Conservation (phyloP, 2,797 vertebrate genomes). For the Liparis tanakae region DNA sequence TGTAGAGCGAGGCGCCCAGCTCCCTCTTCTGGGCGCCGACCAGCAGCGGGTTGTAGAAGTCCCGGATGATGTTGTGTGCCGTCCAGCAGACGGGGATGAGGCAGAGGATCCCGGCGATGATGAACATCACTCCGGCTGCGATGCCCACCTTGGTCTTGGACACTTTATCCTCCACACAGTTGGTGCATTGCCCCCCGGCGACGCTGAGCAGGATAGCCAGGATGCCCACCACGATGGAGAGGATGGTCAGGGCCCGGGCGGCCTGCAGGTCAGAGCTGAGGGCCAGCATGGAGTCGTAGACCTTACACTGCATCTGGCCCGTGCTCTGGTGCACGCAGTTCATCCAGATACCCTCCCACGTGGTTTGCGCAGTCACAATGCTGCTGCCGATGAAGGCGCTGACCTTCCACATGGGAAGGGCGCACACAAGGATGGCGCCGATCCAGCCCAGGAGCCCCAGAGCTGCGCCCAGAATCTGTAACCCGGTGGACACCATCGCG, state of each 20-base stretch:
- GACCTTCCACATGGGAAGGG: slow-evolving; percentile 94
- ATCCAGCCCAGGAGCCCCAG: slow-evolving; percentile 93
- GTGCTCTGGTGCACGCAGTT: slow-evolving; percentile 95
- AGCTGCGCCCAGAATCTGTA: slow-evolving; percentile 91
- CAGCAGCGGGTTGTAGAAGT: slow-evolving; percentile 93
- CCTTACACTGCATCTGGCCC: slow-evolving; percentile 97
- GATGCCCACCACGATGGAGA: slow-evolving; percentile 87
- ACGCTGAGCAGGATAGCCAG: slow-evolving; percentile 88
- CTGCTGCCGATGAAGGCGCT: slow-evolving; percentile 92
- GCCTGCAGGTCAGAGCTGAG: slow-evolving; percentile 92
- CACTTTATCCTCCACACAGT: slow-evolving; percentile 86
- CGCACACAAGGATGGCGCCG: slow-evolving; percentile 87
- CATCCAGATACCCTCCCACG: slow-evolving; percentile 98
- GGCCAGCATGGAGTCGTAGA: slow-evolving; percentile 94
- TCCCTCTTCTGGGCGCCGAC: slow-evolving; percentile 87
- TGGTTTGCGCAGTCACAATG: slow-evolving; percentile 90
- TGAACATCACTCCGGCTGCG: slow-evolving; percentile 84
- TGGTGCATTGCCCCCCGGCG: slow-evolving; percentile 93
- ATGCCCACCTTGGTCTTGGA: slow-evolving; percentile 89
- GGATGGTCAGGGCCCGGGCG: slow-evolving; percentile 87
- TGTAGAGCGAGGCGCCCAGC: slow-evolving; percentile 89
- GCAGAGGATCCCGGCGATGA: slow-evolving; percentile 83
- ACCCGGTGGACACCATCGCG: slow-evolving; percentile 91
- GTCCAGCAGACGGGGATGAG: slow-evolving; percentile 93
- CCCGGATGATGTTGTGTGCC: slow-evolving; percentile 85